Conservation (phyloP, 2,888 invertebrate species). For the Periphyllus acericola region DNA sequence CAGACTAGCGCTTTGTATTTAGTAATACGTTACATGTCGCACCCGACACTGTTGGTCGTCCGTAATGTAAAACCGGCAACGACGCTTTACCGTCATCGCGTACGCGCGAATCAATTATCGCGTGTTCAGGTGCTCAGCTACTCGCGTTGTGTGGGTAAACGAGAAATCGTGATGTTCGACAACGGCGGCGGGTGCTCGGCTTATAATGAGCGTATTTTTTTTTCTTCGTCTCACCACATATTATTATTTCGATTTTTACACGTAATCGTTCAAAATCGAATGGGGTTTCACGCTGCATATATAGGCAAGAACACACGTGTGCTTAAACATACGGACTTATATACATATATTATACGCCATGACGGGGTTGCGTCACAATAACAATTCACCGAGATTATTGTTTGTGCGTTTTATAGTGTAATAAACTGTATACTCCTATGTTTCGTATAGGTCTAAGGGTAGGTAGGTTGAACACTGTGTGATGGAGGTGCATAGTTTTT, state of each 20-base stretch:
- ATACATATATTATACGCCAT: neutral
- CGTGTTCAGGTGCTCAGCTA: neutral
- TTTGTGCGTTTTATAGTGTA: neutral
- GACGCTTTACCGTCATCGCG: neutral
- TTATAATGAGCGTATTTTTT: neutral
- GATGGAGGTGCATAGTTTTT: constrained; percentile 4
- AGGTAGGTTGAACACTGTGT: neutral
- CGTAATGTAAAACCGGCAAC: neutral
- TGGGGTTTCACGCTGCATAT: neutral
- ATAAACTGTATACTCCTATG: neutral
- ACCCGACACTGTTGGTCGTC: neutral
- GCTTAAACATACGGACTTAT: neutral
- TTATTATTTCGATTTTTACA: neutral
- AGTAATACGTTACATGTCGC: neutral
- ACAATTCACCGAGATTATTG: constrained; percentile 9
- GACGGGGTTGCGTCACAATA: neutral
- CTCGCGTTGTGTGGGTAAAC: neutral
- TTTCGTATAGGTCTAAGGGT: neutral
- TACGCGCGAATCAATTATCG: neutral
- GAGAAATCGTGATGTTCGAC: neutral
- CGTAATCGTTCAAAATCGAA: neutral
- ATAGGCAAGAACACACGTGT: neutral
- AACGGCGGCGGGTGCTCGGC: neutral
- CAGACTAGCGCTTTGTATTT: neutral
- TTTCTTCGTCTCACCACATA: neutral